Base-by-base conservation (phyloP, 2,888 invertebrate genomes). In the Aelia acuminata region DNA sequence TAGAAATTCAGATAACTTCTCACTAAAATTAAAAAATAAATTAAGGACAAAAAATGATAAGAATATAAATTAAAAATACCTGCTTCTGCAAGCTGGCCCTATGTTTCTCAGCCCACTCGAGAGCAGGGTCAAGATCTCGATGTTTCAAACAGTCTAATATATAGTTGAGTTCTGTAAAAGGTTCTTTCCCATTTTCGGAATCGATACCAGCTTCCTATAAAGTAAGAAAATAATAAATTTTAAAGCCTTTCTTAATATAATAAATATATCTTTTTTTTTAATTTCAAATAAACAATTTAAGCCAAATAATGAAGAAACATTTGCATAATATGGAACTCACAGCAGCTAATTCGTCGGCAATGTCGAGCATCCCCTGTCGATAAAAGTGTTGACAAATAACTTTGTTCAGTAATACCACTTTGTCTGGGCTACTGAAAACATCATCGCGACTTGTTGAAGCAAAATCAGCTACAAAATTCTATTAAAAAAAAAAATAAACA, bases 371-470 rank as follows among this genome's bases (percentile, higher is more conserved):
- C 80, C 99, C 99, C 93, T 98, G 98, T 90, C 98, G 95, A 91
- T 97, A 97, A 92, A 98, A 97, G 93, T 99, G 99, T 92, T 99
- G 98, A 91, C 97, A 97, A 90, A 99, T 97, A 35, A 98, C 97
- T 93, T 96, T 95, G 92, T 97, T 97, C n/a, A 97, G 92, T 31
- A 96, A 92, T 91, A 94, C 94, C 85, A 94, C 93, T 91, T 96
- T 96, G 85, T 95, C 94, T 0, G 95, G 93, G 3, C 95, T 94
- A 89, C 95, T 94, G 92, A 98, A 97, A 0, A 96, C 94, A 90
- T 96, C 96, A 89, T 97, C 97, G 63, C 97, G 95, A 89, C 97
- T 96, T 0, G 98, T 97, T 2, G 97, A 95, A 0, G 96, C 96
- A 93, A 98, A 98, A 92, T 99, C 98, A 0, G 97, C 95, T 63